Base-by-base conservation (phyloP, 1,140 invertebrate genomes). In the Tetragnatha versicolor region DNA sequence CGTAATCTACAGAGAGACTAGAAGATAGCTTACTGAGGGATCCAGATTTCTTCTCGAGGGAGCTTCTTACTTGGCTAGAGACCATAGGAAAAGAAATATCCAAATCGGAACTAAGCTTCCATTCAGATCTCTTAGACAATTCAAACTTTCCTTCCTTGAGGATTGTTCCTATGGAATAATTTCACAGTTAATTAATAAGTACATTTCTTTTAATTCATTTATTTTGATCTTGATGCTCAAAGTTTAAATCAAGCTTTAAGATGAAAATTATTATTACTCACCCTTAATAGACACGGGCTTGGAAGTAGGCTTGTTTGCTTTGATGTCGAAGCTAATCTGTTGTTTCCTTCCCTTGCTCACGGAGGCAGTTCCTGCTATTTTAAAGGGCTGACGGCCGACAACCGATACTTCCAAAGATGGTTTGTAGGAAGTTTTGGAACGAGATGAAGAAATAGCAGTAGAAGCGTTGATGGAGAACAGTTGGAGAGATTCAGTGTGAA, bases 61-160 rank as follows among this genome's bases (percentile, higher is more conserved):
- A 25, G 6, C 25, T 33, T 22, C 39, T 14, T 3, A 79, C 20
- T 60, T 79, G 25, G 2, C n/a, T 20, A 33, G 42, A 25, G 27
- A 39, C 25, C 25, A 79, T 3, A 17, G 37, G 51, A 35, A 33
- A 20, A 39, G 35, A 29, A 2, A 60, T 4, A 7, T 20, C 12
- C 0, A 60, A 2, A 47, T 79, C 76, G n/a, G 65, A 45, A n/a
- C 63, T 79, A 17, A 79, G 2, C 60, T 79, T 79, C 76, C 76
- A 79, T 53, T 79, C 65, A 25, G 49, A 20, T 35, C 35, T 47
- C 37, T 33, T n/a, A 12, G 75, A 66, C 35, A 69, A 3, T 2
- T 25, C 27, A 14, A 79, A 14, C 4, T 22, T n/a, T 27, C 79
- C 79, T 47, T 80, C 69, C 20, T 75, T 75, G 2, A 60, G n/a